These are phyloP conservation scores for Diplazon laetatorius DNA, from an alignment of 2,888 invertebrate genomes.

Conservation along the genomic window DNA sequence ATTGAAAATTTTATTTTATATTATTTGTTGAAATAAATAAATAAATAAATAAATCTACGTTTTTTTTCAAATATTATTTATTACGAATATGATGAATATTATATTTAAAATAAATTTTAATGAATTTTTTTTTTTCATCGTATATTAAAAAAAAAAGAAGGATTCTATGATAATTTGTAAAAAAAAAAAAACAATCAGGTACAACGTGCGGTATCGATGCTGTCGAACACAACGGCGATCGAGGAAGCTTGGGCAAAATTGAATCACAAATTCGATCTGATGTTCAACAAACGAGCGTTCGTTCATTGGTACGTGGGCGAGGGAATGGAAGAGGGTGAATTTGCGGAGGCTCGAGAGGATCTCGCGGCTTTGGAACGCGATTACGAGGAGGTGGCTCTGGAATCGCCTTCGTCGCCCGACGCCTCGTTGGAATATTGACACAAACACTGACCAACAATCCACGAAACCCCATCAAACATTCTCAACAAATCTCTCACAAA, in stretches of 20 bases:
- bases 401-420: slow-evolving; percentile 83
- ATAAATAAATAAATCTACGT: too few species aligned
- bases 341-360: slow-evolving; percentile 94
- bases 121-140: too few species aligned
- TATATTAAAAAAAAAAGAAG: too few species aligned
- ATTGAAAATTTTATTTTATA: too few species aligned
- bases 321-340: slow-evolving; percentile 95
- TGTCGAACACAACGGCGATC: slow-evolving; percentile 80
- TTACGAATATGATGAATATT: too few species aligned
- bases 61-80: too few species aligned
- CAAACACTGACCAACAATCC: not conserved
- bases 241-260: slow-evolving; percentile 85
- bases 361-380: slow-evolving; percentile 91
- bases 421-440: slow-evolving; percentile 62
- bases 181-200: slow-evolving; percentile 66
- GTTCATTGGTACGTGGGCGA: slow-evolving; percentile 97
- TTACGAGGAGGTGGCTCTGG: slow-evolving; percentile 91
- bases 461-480: not conserved
- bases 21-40: too few species aligned
- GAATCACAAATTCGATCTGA: slow-evolving; percentile 97
- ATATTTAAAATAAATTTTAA: too few species aligned
- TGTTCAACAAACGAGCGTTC: slow-evolving; percentile 98
- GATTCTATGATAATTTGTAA: not conserved
- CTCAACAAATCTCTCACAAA: not conserved
- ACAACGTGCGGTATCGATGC: slow-evolving; percentile 78